Percentiles rank a stretch among this genome's conserved stretches.
phyloP scores from a whole-genome alignment of 1,140 invertebrate species.

The Aphelinus atriplicis region DNA sequence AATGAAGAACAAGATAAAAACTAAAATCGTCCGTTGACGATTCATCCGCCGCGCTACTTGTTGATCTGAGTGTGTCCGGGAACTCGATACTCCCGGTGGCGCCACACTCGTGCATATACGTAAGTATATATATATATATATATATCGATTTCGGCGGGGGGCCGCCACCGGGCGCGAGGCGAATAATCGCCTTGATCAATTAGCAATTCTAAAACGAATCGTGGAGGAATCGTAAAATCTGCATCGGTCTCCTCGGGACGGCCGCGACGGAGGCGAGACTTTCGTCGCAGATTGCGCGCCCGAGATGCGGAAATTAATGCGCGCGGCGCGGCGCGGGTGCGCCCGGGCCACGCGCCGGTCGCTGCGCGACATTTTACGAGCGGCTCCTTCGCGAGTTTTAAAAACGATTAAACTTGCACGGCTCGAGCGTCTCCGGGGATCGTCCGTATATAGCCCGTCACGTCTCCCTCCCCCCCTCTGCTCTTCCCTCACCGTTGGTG shows the following conservation, averaged over 20 bases:
- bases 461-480: too few relatives aligned
- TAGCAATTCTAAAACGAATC: slow-evolving; percentile 30
- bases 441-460: too few relatives aligned
- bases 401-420: slow-evolving; percentile 21
- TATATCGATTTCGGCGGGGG: slow-evolving; percentile 13
- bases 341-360: too few relatives aligned
- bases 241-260: background rate
- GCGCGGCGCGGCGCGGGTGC: too few relatives aligned
- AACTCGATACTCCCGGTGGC: too few relatives aligned
- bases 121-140: background rate
- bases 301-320: slow-evolving; percentile 22
- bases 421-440: too few relatives aligned
- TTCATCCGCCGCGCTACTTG: too few relatives aligned
- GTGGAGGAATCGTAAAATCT: slow-evolving; percentile 17
- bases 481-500: too few relatives aligned
- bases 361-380: slow-evolving; percentile 7
- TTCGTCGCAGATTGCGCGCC: slow-evolving; percentile 2
- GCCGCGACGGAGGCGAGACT: background rate
- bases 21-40: too few relatives aligned
- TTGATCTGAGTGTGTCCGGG: too few relatives aligned
- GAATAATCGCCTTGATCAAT: slow-evolving; percentile 28
- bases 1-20: too few relatives aligned
- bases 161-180: background rate
- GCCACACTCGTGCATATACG: too few relatives aligned
- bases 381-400: background rate